A percentile compares a stretch with the other conserved stretches of the same genome.
Evolutionary conservation across 1,140 invertebrate species (phyloP).

Genomic region (Thaumetopoea pityocampa): DNA sequence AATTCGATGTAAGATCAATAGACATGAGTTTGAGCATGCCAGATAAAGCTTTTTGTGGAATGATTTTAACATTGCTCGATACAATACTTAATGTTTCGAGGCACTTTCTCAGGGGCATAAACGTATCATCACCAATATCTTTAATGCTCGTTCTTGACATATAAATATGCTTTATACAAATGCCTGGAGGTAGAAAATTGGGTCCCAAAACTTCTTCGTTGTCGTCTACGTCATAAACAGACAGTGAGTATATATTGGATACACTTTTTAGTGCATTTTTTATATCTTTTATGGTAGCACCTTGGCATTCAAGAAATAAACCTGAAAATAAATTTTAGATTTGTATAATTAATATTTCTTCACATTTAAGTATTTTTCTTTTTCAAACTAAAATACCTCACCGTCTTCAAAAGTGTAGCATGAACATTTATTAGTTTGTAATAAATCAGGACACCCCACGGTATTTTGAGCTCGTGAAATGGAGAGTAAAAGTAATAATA

Average conservation of each 20-base stretch:
- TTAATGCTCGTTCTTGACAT: slow-evolving; percentile 88
- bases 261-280: slow-evolving; percentile 60
- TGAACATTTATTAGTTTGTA: slow-evolving; percentile 61
- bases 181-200: slow-evolving; percentile 74
- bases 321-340: slow-evolving; percentile 37
- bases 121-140: slow-evolving; percentile 84
- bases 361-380: slow-evolving; percentile 1
- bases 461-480: slow-evolving; percentile 69
- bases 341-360: slow-evolving; percentile 5
- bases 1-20: slow-evolving; percentile 91
- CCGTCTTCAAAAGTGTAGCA: slow-evolving; percentile 66
- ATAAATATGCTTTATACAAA: slow-evolving; percentile 86
- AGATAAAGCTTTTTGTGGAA: slow-evolving; percentile 88
- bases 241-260: slow-evolving; percentile 53
- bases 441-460: slow-evolving; percentile 56
- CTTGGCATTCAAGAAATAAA: slow-evolving; percentile 63
- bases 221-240: slow-evolving; percentile 59
- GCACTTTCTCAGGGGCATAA: slow-evolving; percentile 82
- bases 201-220: slow-evolving; percentile 62
- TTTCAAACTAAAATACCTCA: slow-evolving; percentile 31
- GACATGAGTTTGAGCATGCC: slow-evolving; percentile 83
- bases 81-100: slow-evolving; percentile 89
- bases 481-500: slow-evolving; percentile 59
- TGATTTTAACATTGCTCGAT: slow-evolving; percentile 85
- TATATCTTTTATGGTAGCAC: slow-evolving; percentile 52